phyloP scores from a whole-genome alignment of 2,113 vertebrate genomes.

The Lampris incognitus region DNA sequence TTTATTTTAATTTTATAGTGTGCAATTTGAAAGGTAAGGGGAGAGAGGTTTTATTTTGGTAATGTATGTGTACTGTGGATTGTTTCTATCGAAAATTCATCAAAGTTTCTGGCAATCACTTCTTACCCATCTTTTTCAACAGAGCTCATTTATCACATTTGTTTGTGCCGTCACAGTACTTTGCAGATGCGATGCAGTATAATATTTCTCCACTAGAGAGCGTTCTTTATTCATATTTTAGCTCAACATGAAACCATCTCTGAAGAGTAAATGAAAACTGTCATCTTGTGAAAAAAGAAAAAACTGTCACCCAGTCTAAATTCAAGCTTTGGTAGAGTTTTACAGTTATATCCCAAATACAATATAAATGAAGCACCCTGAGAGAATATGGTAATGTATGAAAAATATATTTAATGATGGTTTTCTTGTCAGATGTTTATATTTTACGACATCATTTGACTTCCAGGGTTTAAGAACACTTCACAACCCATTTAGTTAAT shows the following conservation, averaged over 20 bases:
- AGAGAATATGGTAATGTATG: constrained; percentile 1
- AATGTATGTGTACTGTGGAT: constrained; percentile 7
- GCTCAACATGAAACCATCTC: not conserved
- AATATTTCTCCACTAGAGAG: constrained; percentile 43
- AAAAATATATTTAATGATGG: not conserved
- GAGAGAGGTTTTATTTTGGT: constrained; percentile 2
- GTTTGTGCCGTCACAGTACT: not conserved
- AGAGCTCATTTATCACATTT: constrained; percentile 12
- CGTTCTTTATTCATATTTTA: constrained; percentile 5
- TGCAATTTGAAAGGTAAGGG: constrained; percentile 20
- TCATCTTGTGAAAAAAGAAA: not conserved
- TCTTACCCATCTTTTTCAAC: constrained; percentile 15
- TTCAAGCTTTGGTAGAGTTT: constrained; percentile 12
- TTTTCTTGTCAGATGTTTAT: not conserved
- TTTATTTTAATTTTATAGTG: constrained; percentile 33
- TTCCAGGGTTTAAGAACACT: not conserved
- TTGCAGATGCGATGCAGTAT: constrained; percentile 14
- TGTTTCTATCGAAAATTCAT: not conserved
- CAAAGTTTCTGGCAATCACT: constrained; percentile 1
- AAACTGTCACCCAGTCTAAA: not conserved
- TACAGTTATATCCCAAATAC: not conserved
- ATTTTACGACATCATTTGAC: not conserved
- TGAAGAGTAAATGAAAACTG: too few species aligned
- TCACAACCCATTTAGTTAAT: too few species aligned
- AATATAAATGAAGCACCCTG: not conserved